phyloP scores from a whole-genome alignment of 2,888 invertebrate genomes.

The Athalia circularis region DNA sequence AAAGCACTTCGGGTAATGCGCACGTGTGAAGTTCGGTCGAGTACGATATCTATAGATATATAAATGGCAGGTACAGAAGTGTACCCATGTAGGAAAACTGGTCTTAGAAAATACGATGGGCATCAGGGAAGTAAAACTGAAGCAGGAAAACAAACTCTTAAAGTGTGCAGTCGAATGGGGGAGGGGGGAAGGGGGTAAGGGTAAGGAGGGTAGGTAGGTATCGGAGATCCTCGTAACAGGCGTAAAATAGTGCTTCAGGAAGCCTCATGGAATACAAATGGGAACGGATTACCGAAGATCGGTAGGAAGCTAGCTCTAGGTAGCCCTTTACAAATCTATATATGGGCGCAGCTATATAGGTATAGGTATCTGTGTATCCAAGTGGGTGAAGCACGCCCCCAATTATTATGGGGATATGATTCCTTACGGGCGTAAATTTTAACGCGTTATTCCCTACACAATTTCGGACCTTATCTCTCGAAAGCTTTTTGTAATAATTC shows the following conservation, averaged over 20 bases:
- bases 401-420: conserved; percentile 13
- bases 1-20: conserved; percentile 35
- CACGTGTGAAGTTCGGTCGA: conserved; percentile 9
- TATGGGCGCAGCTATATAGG: background rate
- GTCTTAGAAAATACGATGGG: conserved; percentile 31
- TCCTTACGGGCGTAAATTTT: background rate
- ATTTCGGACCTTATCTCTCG: background rate
- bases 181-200: too few species aligned
- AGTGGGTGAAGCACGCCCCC: background rate
- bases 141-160: conserved; percentile 32
- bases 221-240: conserved; percentile 24
- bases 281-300: conserved; percentile 13
- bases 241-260: conserved; percentile 29
- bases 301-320: background rate
- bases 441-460: background rate
- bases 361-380: too few species aligned
- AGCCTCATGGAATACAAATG: conserved; percentile 27
- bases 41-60: background rate
- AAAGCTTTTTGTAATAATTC: conserved; percentile 12
- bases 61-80: too few species aligned
- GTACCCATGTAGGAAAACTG: background rate
- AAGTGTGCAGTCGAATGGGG: background rate
- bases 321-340: background rate
- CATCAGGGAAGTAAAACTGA: conserved; percentile 22
- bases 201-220: background rate